phyloP scores from a whole-genome alignment of 2,113 vertebrate species.

The Pantherophis guttatus region DNA sequence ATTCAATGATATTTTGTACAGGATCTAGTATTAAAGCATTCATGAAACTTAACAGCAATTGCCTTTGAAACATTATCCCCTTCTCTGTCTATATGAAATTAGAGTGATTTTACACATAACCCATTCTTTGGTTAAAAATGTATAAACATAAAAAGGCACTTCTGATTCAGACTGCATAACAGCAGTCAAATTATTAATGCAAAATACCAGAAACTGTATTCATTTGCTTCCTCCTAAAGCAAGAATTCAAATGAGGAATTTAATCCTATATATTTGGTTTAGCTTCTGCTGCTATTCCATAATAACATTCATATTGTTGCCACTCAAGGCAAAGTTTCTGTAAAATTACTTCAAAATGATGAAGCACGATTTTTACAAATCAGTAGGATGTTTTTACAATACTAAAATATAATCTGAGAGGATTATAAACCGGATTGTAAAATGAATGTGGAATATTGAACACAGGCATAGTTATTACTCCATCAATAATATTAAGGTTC shows the following conservation, averaged over 20 bases:
- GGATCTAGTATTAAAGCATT: conserved; percentile 32
- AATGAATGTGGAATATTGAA: neutral
- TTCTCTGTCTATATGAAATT: conserved; percentile 30
- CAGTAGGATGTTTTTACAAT: neutral
- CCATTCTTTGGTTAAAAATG: conserved; percentile 11
- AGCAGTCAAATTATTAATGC: neutral
- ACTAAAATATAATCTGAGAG: neutral
- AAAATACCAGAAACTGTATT: conserved; percentile 8
- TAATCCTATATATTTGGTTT: neutral
- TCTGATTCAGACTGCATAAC: neutral
- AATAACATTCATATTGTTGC: neutral
- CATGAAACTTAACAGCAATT: conserved; percentile 35
- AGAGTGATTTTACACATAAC: conserved; percentile 27
- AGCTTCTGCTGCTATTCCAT: neutral
- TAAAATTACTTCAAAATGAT: neutral
- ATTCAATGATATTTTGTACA: conserved; percentile 35
- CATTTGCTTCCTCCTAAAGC: neutral
- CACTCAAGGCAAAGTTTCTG: neutral
- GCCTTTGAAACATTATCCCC: conserved; percentile 19
- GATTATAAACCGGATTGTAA: neutral
- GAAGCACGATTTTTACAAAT: neutral
- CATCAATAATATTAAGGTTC: neutral
- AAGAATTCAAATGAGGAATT: neutral
- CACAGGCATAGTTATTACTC: neutral
- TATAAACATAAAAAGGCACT: conserved; percentile 33